Conservation (phyloP, 1,140 invertebrate genomes). For the Drosophila insularis region DNA sequence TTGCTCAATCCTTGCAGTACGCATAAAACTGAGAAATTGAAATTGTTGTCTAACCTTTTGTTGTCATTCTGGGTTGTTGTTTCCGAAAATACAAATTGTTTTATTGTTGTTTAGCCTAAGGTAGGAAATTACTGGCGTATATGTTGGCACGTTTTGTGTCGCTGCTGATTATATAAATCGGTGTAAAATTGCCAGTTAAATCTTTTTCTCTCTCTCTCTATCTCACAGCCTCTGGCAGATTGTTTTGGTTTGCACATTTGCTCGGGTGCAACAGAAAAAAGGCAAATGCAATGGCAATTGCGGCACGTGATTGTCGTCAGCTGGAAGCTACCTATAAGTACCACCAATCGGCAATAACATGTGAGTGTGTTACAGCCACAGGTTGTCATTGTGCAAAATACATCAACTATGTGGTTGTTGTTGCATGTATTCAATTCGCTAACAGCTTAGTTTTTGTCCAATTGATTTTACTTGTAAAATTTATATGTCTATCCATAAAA, state of each 20-base stretch:
- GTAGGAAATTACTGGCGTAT: slow-evolving; percentile 58
- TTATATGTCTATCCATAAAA: background rate
- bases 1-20: slow-evolving; percentile 35
- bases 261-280: slow-evolving; percentile 1
- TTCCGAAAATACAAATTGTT: slow-evolving; percentile 69
- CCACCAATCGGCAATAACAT: slow-evolving; percentile 4
- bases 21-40: slow-evolving; percentile 17
- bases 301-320: slow-evolving; percentile 71
- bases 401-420: background rate
- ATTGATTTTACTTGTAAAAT: background rate
- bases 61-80: slow-evolving; percentile 4
- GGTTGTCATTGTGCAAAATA: slow-evolving; percentile 6
- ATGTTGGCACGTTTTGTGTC: slow-evolving; percentile 79
- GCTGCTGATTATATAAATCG: slow-evolving; percentile 78
- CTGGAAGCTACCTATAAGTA: slow-evolving; percentile 21
- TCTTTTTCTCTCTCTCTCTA: slow-evolving; percentile 8
- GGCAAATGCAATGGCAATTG: background rate
- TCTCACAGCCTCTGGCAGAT: slow-evolving; percentile 60
- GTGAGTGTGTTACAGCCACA: background rate
- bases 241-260: slow-evolving; percentile 43
- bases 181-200: slow-evolving; percentile 44
- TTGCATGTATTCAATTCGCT: background rate
- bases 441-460: background rate
- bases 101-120: slow-evolving; percentile 58
- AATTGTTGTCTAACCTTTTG: slow-evolving; percentile 8